phyloP scores from a whole-genome alignment of 2,797 vertebrate species.

The Falco peregrinus region DNA sequence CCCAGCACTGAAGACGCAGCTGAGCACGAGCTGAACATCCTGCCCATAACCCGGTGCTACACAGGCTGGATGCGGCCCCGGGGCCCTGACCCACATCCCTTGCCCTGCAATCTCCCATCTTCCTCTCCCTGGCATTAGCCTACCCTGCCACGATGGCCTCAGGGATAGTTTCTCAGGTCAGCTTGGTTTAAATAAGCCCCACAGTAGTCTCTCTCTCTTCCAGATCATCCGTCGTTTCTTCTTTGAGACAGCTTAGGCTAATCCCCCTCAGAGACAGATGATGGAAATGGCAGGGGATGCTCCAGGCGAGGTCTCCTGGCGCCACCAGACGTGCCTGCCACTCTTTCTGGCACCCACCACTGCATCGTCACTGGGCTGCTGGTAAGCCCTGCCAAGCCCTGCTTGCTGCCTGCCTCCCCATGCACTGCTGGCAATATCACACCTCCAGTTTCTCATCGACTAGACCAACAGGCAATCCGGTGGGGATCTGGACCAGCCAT shows the following conservation, averaged over 20 bases:
- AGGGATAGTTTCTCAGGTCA: neutral
- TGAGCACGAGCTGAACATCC: fast-evolving
- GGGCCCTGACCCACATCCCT: neutral
- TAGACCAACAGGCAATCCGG: fast-evolving
- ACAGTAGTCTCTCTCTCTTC: neutral
- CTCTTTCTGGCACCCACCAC: neutral
- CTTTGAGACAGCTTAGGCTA: neutral
- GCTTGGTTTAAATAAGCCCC: neutral
- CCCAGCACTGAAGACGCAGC: neutral
- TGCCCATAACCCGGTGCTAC: neutral
- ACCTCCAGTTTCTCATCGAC: neutral
- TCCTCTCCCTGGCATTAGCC: neutral
- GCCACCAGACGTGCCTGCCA: fast-evolving
- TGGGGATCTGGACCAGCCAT: neutral
- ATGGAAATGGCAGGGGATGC: neutral
- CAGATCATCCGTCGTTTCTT: neutral
- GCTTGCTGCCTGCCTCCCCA: neutral
- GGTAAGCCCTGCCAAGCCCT: neutral
- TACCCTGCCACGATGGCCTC: neutral
- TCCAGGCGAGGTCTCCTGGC: neutral
- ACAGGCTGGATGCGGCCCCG: fast-evolving
- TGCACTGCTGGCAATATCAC: neutral
- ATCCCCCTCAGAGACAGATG: fast-evolving
- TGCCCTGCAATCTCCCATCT: neutral
- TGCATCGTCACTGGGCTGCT: neutral